Evolutionary conservation across 1,140 invertebrate species (phyloP), one percentile per base, ranked within the genome.

Genomic region (Fopius arisanus): DNA sequence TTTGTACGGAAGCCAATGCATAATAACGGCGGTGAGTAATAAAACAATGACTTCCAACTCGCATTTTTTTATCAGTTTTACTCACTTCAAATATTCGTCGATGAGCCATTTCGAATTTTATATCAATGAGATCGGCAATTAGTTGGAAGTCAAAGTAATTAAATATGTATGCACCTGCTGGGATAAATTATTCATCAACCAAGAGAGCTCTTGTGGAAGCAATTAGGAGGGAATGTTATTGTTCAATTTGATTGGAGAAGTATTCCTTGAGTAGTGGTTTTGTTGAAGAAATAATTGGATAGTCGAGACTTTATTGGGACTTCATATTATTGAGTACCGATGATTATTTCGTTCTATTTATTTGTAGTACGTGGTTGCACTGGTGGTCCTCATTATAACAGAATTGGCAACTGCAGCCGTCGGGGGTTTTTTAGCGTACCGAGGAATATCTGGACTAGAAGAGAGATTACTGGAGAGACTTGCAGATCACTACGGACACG

Each of bases 351-450:
- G 9, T 7, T 37, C 12, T 16, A 73, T 23, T 74, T n/a, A n/a
- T 67, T 67, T 83, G 1, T 77, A 90, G 90, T 90, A 90, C 76
- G 88, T 90, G 78, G 83, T 83, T 65, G 86, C 89, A 80, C 76
- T 90, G 76, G 83, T 89, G 59, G 78, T 85, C 1, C 82, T 90
- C 31, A 87, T 90, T 41, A 81, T 82, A 76, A 83, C 80, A 23
- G 86, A 88, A 75, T 63, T 85, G 28, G 75, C 80, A n/a, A 80
- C 81, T 1, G 80, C 83, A 0, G 78, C 79, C 0, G 76, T 83
- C 21, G 82, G 83, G 12, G 84, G 82, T 21, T 74, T 86, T 29
- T 78, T 86, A 76, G 84, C 82, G 41, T 88, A 81, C 51, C 82
- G 81, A n/a, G 84, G 86, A 63, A 76, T 89, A 19, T 79, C 83